These are phyloP conservation scores for Aleadryas rufinucha DNA, from an alignment of 2,113 vertebrate species.

Conservation along the genomic window DNA sequence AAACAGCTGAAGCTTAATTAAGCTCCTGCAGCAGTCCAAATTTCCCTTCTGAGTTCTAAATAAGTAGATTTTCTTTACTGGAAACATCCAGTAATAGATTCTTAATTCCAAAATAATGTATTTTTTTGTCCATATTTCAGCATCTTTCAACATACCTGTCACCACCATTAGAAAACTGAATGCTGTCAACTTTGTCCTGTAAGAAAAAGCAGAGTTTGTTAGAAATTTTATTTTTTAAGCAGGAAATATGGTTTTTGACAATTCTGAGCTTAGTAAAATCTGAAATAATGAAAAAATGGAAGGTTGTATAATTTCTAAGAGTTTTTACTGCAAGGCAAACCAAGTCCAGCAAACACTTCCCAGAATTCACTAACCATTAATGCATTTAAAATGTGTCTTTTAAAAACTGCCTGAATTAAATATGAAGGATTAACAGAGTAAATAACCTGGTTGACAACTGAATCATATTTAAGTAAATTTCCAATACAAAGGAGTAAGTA, in stretches of 20 bases:
- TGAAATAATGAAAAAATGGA: background rate
- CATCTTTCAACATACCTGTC: slow-evolving; percentile 81
- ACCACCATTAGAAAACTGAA: slow-evolving; percentile 91
- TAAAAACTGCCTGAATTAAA: background rate
- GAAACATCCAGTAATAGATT: background rate
- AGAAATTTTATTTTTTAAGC: background rate
- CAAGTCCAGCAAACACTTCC: background rate
- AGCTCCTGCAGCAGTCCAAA: background rate
- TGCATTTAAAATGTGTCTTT: background rate
- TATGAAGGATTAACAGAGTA: background rate
- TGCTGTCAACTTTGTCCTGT: slow-evolving; percentile 98
- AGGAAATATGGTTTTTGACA: background rate
- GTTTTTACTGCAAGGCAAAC: background rate
- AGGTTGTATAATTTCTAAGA: background rate
- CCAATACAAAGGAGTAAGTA: background rate
- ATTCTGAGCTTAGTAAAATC: background rate
- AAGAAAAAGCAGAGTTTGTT: background rate
- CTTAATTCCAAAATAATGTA: background rate
- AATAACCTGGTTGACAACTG: background rate
- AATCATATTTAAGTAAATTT: background rate
- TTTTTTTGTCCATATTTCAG: background rate
- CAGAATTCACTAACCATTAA: background rate
- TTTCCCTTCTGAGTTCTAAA: background rate
- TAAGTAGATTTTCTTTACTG: background rate
- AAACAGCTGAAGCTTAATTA: background rate